Evolutionary conservation across 2,888 invertebrate genomes (phyloP), one percentile per base, ranked within the genome.

Genomic region (Amiota minor): DNA sequence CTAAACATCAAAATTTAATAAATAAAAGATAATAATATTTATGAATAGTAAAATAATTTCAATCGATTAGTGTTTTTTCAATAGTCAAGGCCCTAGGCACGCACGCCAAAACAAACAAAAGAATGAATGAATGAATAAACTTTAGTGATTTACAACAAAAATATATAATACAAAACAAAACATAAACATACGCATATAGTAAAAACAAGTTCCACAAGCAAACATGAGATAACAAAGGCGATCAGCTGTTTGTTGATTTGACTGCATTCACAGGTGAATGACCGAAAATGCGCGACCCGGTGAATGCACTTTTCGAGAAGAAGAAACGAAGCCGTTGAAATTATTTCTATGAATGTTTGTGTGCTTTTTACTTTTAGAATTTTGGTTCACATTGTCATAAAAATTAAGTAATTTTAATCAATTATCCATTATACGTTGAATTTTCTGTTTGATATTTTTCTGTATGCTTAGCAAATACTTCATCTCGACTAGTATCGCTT

Each of bases 401-500:
- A 18, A 56, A 18, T 18, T 16, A 56, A 56, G 16, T 23, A 1
- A 2, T 23, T 23, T 23, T 1, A 14, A 18, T 59, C 8, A 50
- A 12, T 68, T 50, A 68, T 71, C 74, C 71, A 86, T 70, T 69
- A 86, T 68, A 1, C 67, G 70, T 71, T 86, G 86, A 14, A 86
- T 74, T 75, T 89, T 90, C 50, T 85, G 90, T 90, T 95, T 96
- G 76, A 97, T 93, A 90, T 95, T 95, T 53, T 90, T 92, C 75
- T 94, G 93, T 85, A 98, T 93, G 88, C 95, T 97, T 16, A 92
- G 91, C 83, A 94, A 96, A 91, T 97, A 98, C 88, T 97, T 97
- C 93, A 98, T 93, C 88, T 93, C 92, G 61, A 94, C 92, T 23
- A 97, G 90, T 72, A 93, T 88, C 72, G 90, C 88, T 81, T 93